phyloP scores from a whole-genome alignment of 23 tunicate genomes.

The Ascidia mentula region DNA sequence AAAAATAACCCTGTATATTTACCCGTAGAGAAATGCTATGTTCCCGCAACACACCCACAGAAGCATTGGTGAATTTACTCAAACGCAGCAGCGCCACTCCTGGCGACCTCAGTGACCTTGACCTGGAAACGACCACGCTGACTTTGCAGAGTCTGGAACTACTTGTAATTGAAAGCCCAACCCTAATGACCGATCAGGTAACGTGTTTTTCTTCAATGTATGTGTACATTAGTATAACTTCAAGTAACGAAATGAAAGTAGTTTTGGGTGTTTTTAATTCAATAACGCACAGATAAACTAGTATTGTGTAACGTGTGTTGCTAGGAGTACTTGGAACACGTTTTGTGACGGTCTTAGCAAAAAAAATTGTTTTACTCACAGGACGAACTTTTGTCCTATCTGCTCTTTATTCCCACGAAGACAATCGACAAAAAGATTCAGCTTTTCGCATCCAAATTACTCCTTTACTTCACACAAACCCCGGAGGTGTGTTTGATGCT shows the following conservation, averaged over 20 bases:
- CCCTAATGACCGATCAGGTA: constrained; percentile 41
- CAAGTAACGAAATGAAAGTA: not conserved
- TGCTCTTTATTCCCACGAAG: constrained; percentile 51
- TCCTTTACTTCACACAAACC: constrained; percentile 62
- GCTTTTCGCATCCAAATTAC: constrained; percentile 47
- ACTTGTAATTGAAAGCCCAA: constrained; percentile 69
- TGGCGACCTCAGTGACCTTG: constrained; percentile 44
- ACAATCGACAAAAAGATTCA: constrained; percentile 65
- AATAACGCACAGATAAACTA: too few relatives aligned
- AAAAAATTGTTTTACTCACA: constrained; percentile 14
- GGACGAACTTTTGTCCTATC: constrained; percentile 53
- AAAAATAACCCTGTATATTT: too few relatives aligned
- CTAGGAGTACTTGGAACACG: too few relatives aligned
- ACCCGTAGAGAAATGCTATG: constrained; percentile 36
- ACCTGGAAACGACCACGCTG: constrained; percentile 50
- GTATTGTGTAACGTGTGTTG: too few relatives aligned
- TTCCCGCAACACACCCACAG: constrained; percentile 50
- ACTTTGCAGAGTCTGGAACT: constrained; percentile 74
- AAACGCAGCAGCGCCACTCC: constrained; percentile 36
- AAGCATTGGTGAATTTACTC: constrained; percentile 52
- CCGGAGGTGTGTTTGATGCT: constrained; percentile 62
- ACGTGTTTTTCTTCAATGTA: not conserved
- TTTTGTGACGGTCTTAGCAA: too few relatives aligned
- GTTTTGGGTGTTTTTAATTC: not conserved
- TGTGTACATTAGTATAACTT: not conserved